Conservation (phyloP, 2,888 invertebrate species). For the Phortica okadai region DNA sequence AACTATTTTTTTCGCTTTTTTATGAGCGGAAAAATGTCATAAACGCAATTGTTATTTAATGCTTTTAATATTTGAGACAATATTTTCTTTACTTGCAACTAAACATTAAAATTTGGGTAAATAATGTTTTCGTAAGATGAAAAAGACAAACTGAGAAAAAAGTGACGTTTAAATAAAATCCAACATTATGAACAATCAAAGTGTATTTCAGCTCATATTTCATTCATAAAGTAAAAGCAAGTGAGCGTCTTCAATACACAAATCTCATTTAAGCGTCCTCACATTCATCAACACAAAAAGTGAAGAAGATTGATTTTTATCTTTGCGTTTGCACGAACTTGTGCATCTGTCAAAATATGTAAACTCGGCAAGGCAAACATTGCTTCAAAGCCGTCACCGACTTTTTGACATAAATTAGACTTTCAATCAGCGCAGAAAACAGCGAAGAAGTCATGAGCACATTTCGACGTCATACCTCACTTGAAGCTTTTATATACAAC, state of each 20-base stretch:
- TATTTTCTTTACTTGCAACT: neutral
- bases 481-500: neutral
- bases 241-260: constrained; percentile 34
- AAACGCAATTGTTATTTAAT: constrained; percentile 18
- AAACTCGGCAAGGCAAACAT: neutral
- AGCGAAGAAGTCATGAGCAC: neutral
- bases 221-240: constrained; percentile 6
- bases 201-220: neutral
- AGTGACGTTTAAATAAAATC: neutral
- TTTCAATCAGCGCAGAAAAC: neutral
- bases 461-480: neutral
- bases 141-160: neutral
- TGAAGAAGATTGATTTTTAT: constrained; percentile 60
- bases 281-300: constrained; percentile 52
- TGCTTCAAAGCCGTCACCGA: neutral
- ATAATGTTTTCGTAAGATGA: neutral
- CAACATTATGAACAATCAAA: too few relatives aligned
- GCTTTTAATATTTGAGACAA: neutral
- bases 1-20: neutral
- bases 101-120: neutral
- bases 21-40: constrained; percentile 14
- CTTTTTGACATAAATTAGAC: neutral
- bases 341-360: constrained; percentile 67
- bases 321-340: constrained; percentile 63
- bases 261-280: constrained; percentile 58